Conservation (phyloP, 2,113 vertebrate genomes). For the Oreochromis niloticus region DNA sequence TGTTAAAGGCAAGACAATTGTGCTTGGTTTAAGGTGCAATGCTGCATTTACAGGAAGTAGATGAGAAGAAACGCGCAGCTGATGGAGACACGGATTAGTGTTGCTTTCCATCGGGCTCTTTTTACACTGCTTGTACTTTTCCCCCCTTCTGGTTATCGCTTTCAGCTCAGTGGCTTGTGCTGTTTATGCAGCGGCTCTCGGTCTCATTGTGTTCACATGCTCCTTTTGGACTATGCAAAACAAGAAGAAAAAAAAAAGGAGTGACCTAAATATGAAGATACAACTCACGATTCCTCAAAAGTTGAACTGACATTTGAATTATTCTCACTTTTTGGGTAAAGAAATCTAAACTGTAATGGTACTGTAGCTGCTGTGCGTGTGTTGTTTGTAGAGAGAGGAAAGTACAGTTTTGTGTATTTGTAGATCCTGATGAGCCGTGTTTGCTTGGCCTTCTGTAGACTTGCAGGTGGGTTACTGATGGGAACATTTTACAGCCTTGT, state of each 20-base stretch:
- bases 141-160: constrained; percentile 8
- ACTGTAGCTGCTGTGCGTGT: not conserved
- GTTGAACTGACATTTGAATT: not conserved
- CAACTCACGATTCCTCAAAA: constrained; percentile 16
- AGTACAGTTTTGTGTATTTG: not conserved
- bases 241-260: not conserved
- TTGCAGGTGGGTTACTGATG: not conserved
- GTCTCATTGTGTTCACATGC: constrained; percentile 9
- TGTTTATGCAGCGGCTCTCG: not conserved
- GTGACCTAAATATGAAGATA: not conserved
- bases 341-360: not conserved
- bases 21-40: constrained; percentile 26
- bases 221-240: not conserved
- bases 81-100: constrained; percentile 32
- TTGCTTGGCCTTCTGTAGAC: not conserved
- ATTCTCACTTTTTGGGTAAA: not conserved
- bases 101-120: not conserved
- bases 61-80: not conserved
- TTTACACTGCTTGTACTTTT: not conserved
- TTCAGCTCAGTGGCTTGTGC: constrained; percentile 21
- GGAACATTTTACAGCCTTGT: not conserved
- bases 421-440: not conserved
- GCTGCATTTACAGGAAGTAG: not conserved
- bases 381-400: not conserved
- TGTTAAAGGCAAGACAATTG: constrained; percentile 28